A percentile compares a stretch with the other conserved stretches of the same genome.
These are phyloP conservation scores for Pseudopipra pipra DNA, from an alignment of 2,113 vertebrate genomes.

Conservation along the genomic window DNA sequence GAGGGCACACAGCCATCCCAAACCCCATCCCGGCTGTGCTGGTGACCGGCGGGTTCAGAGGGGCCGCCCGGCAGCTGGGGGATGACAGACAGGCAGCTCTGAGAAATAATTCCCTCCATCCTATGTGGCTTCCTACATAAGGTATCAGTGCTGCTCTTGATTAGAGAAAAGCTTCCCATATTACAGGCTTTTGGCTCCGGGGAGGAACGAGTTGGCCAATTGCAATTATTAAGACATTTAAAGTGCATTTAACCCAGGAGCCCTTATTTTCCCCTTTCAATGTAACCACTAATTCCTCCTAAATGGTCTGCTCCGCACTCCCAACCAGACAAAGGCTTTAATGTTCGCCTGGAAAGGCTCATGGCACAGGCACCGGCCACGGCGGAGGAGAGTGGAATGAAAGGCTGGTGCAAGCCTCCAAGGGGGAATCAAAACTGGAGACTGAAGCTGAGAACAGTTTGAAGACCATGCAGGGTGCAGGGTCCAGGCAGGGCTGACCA, in stretches of 20 bases:
- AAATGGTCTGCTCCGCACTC: conserved; percentile 19
- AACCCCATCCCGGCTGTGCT: background rate
- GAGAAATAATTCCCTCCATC: conserved; percentile 43
- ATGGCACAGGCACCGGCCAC: background rate
- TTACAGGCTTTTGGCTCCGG: conserved; percentile 63
- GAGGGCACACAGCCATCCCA: background rate
- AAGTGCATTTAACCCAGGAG: conserved; percentile 65
- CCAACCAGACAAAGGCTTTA: conserved; percentile 55
- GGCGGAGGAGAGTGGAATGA: background rate
- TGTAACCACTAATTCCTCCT: conserved; percentile 58
- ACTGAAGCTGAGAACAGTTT: background rate
- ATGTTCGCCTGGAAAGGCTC: conserved; percentile 24
- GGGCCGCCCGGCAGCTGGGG: background rate
- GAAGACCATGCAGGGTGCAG: background rate
- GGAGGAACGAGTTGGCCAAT: conserved; percentile 62
- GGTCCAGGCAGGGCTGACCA: background rate
- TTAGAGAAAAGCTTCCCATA: conserved; percentile 65
- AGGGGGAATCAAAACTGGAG: background rate
- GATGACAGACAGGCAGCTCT: background rate
- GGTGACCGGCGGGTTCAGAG: background rate
- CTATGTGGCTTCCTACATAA: conserved; percentile 58
- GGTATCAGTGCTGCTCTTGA: conserved; percentile 60
- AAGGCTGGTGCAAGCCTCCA: conserved; percentile 18
- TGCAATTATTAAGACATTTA: conserved; percentile 72
- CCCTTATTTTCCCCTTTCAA: conserved; percentile 59